Percentiles rank a stretch among this genome's conserved stretches.
Evolutionary conservation across 2,888 invertebrate genomes (phyloP).

Genomic region (Leptura quadrifasciata): DNA sequence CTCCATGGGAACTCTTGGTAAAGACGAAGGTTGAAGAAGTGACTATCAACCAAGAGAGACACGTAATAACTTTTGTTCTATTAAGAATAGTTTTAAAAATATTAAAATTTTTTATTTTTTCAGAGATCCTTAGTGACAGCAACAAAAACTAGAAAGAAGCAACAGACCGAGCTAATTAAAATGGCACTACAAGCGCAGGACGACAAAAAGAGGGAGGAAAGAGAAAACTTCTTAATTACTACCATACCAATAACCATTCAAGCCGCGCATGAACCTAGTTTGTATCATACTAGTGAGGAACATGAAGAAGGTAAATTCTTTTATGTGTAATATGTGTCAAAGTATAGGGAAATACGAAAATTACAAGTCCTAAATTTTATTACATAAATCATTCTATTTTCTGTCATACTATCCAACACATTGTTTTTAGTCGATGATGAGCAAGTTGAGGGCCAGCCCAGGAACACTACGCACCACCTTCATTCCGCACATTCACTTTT

Average conservation of each 20-base stretch:
- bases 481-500: conserved; percentile 96
- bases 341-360: not conserved
- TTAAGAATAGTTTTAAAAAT: conserved; percentile 9
- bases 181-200: conserved; percentile 96
- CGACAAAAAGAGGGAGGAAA: conserved; percentile 94
- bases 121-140: conserved; percentile 97
- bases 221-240: conserved; percentile 96
- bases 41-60: conserved; percentile 97
- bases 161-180: conserved; percentile 98
- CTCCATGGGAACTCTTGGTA: conserved; percentile 98
- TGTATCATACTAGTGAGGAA: conserved; percentile 90
- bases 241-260: conserved; percentile 96
- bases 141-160: conserved; percentile 98
- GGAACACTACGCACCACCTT: conserved; percentile 86
- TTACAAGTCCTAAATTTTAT: not conserved
- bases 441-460: conserved; percentile 79
- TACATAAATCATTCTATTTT: too few species aligned
- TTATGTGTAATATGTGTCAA: too few species aligned
- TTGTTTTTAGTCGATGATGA: conserved; percentile 72
- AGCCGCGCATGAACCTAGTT: conserved; percentile 96
- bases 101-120: conserved; percentile 35
- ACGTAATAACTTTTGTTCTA: conserved; percentile 78
- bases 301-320: conserved; percentile 84
- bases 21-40: conserved; percentile 99
- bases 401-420: too few species aligned